Evolutionary conservation across 1,140 invertebrate genomes (phyloP), one percentile per base, ranked within the genome.

Genomic region (Drosophila hydei): DNA sequence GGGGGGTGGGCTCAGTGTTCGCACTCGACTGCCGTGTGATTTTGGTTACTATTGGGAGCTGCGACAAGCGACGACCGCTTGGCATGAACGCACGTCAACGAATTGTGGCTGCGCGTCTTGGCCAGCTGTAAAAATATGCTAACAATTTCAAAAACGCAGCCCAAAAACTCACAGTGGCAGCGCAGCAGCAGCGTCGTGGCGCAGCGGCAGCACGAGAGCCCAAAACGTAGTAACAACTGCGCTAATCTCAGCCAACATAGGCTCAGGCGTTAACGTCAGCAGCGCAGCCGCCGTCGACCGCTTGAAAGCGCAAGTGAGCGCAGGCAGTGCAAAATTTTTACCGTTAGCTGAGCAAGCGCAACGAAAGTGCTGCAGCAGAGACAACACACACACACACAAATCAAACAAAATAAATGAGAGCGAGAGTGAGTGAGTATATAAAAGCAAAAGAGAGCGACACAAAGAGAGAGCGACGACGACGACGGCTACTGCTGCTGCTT

Each of bases 91-190:
- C 88, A 90, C 83, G 80, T 85, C 74, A 71, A 89, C 78, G 89
- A 90, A 90, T 90, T 87, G 79, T 79, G 88, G 79, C 77, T 90
- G 88, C 79, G 88, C 89, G 88, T 88, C 89, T 84, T 85, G 75
- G 78, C 63, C 84, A 76, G 83, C 78, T 88, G 77, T 90, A 90
- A 88, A 90, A 90, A 88, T 90, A 90, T 90, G 79, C 75, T 76
- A 89, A 89, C 81, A 76, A 89, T 89, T 89, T 84, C 67, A 89
- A 89, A 88, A 88, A 83, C 83, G 83, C 79, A 88, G 83, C 74
- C 81, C 74, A 61, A 87, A 85, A 84, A 84, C 38, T 55, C 52
- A 54, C 61, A 42, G 67, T 33, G 38, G 51, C 30, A 30, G 16
- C 38, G 36, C 40, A 14, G 51, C 50, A 33, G 63, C 62, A 52